Evolutionary conservation across 2,888 invertebrate species (phyloP), one percentile per base, ranked within the genome.

Genomic region (Nowickia ferox): DNA sequence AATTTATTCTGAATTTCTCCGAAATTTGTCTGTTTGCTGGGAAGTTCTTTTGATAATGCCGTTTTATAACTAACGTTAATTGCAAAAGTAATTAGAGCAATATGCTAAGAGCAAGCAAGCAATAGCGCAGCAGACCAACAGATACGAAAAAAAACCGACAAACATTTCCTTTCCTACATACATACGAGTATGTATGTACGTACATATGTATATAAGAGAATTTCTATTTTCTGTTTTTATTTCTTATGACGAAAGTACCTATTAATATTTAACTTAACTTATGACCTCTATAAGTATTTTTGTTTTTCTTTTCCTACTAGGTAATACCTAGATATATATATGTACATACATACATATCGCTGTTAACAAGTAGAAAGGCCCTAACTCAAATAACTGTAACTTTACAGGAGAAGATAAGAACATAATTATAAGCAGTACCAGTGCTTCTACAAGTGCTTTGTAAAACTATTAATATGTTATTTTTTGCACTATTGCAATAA

Each of bases 1-100:
- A 30, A 30, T 30, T 30, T 6, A 5, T 30, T 30, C 30, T 6
- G 30, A 30, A 30, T 6, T 30, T 30, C 30, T 6, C 30, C 6
- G 30, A 30, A 30, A 30, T 30, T 6, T 30, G 30, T 6, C 6
- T 30, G 30, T 30, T 30, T 30, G 30, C 30, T 30, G 30, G 30
- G 30, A 30, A 17, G 57, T 63, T 48, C 40, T 68, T 77, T 55
- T 72, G 48, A 74, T 72, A 57, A 72, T 69, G 72, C 72, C 72
- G 65, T 84, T 84, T 68, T 81, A 72, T 77, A 77, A 81, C 76
- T 66, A 84, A 81, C 76, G 83, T 83, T 87, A 84, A 87, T 84
- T 83, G 77, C 82, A 42, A 87, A 87, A 83, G 82, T 63, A 84
- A 87, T 84, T 84, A 84, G 61, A 79, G 17, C 65, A 82, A 72